Base-by-base conservation (phyloP, 2,888 invertebrate genomes). In the Drosophila prostipennis region DNA sequence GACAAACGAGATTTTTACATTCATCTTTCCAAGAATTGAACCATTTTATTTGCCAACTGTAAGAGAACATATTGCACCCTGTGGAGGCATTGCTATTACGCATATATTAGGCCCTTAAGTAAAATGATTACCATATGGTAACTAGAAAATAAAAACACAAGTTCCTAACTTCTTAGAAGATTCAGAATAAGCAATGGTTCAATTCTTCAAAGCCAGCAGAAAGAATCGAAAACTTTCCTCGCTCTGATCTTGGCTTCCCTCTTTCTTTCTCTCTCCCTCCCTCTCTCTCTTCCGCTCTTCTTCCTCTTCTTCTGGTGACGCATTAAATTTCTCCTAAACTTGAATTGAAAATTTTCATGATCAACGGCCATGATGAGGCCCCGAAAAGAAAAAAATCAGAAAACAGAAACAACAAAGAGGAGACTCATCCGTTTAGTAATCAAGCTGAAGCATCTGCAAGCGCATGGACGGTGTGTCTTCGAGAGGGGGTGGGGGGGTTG, bases 261-360 rank as follows among this genome's bases (percentile, higher is more conserved):
- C 32, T 11, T n/a, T 36, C 32, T 29, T 16, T 8, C 37, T 26
- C 8, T 29, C 11, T 29, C 10, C 6, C n/a, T 36, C 23, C 2
- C 19, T 8, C 37, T 16, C 11, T 29, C 10, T 26, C n/a, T 36
- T 29, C 2, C 19, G 19, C 19, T 19, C 19, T 19, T 42, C 46
- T 51, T 26, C 40, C 7, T 23, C 46, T 53, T 29, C 49, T 19
- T 42, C 8, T 45, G 29, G 36, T 42, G 70, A 80, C 78, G 67
- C 78, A 61, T 76, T 58, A 59, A 82, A 86, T 83, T 83, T 83
- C 84, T 77, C 82, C 82, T 87, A 83, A 83, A 83, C 82, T 83
- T 83, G 82, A 83, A 86, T 83, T 84, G 60, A 86, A 87, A 84
- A 84, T 87, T 87, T 83, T 83, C 83, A 83, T 87, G 83, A 83